Conservation (phyloP, 2,888 invertebrate genomes). For the Nesidiocoris tenuis region DNA sequence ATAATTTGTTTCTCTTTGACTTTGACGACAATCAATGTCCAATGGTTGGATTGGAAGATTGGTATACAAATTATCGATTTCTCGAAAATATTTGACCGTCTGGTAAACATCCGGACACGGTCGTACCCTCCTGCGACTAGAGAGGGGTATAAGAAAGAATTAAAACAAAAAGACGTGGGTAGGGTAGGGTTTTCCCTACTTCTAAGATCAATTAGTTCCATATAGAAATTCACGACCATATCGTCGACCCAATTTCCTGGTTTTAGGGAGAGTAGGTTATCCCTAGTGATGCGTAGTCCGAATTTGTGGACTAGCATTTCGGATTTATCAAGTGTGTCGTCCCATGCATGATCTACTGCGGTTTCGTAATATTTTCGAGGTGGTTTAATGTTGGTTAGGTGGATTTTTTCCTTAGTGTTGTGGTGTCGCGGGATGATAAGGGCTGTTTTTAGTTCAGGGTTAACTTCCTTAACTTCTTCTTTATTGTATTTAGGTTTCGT, state of each 20-base stretch:
- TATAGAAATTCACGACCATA: constrained; percentile 6
- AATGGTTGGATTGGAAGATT: neutral
- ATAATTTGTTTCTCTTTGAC: too few species aligned
- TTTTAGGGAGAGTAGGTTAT: neutral
- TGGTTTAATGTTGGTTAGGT: constrained; percentile 8
- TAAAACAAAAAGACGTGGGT: constrained; percentile 13
- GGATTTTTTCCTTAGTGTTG: constrained; percentile 27
- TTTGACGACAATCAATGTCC: neutral
- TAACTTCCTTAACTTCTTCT: too few species aligned
- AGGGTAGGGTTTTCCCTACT: neutral
- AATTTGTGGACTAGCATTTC: too few species aligned
- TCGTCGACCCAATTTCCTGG: constrained; percentile 2
- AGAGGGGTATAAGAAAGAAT: neutral
- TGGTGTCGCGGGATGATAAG: too few species aligned
- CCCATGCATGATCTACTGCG: neutral
- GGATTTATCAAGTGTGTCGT: too few species aligned
- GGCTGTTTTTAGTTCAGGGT: too few species aligned
- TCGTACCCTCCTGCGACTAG: neutral
- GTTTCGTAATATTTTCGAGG: constrained; percentile 15
- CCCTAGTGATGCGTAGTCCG: neutral
- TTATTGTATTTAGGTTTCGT: too few species aligned
- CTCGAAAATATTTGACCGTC: neutral
- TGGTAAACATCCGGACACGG: neutral
- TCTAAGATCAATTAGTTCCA: constrained; percentile 10
- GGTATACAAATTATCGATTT: neutral